Evolutionary conservation across 2,113 vertebrate species (phyloP), one percentile per base, ranked within the genome.

Genomic region (Empidonax alnorum): DNA sequence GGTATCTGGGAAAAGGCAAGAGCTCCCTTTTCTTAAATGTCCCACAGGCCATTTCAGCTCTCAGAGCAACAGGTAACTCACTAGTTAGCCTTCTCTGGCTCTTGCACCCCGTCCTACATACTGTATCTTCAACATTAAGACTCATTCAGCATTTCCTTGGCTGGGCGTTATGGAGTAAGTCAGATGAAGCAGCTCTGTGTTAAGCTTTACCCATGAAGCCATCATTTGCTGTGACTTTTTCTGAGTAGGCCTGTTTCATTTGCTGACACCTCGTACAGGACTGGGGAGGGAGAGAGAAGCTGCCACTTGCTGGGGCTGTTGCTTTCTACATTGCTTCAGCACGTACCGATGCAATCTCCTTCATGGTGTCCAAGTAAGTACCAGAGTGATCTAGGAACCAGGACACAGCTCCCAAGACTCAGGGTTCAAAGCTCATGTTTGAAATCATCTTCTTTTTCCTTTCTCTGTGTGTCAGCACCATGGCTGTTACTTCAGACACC

Each of bases 11-110:
- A 97, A 98, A 97, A 97, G 97, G 97, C 98, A 96, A 97, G 97
- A 97, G 94, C 94, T 98, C 96, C 95, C 97, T 96, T 98, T 97
- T 93, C 97, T 98, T 97, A 98, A 97, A 95, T 97, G 81, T 93
- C 97, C 96, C 98, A 97, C 97, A 86, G 95, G 96, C 95, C 93
- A 76, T 97, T 97, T 97, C 97, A 96, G 98, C 97, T 97, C 96
- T 98, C 96, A 98, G 97, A 98, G 98, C 97, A 94, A 97, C 98
- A 98, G 98, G 98, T 98, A 98, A 98, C 97, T 97, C 16, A 7
- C 39, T 90, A 89, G 94, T 56, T 89, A 89, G 96, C 95, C 87
- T 20, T 19, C 16, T 83, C 73, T 66, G 96, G 96, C 97, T 97
- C 90, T 83, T 80, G 61, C 90, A 83, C 76, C 66, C 82, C 74